Evolutionary conservation across 23 tunicate genomes (phyloP).

Genomic region (Halocynthia roretzi): DNA sequence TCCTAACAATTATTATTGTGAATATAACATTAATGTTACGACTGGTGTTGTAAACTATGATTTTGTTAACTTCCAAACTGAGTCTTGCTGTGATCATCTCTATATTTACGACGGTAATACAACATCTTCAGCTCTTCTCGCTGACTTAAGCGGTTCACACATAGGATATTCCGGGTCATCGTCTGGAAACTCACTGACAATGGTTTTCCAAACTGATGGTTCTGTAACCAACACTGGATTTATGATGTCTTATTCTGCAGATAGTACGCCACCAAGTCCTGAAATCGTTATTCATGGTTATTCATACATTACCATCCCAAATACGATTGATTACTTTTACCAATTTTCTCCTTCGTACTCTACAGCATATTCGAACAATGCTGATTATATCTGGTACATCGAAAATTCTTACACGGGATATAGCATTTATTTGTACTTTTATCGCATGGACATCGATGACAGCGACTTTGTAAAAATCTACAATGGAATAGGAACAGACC

Average conservation of each 20-base stretch:
- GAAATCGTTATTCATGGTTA: too few relatives aligned
- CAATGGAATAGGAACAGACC: background rate
- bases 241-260: background rate
- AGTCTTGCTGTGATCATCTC: constrained; percentile 14
- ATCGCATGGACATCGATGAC: constrained; percentile 7
- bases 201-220: constrained; percentile 5
- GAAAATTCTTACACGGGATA: background rate
- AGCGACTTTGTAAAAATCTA: constrained; percentile 4
- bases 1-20: background rate
- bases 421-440: background rate
- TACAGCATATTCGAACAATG: too few relatives aligned
- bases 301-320: too few relatives aligned
- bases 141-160: background rate
- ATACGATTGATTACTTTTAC: too few relatives aligned
- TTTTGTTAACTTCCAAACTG: background rate
- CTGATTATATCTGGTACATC: too few relatives aligned
- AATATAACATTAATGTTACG: background rate
- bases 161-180: background rate
- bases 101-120: constrained; percentile 6
- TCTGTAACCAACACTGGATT: constrained; percentile 17
- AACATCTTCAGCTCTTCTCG: background rate
- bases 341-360: too few relatives aligned
- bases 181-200: background rate
- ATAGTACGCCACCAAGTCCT: too few relatives aligned
- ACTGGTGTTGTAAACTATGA: background rate